Evolutionary conservation across 1,140 invertebrate species (phyloP), one percentile per base, ranked within the genome.

Genomic region (Drosophila pruinosa): DNA sequence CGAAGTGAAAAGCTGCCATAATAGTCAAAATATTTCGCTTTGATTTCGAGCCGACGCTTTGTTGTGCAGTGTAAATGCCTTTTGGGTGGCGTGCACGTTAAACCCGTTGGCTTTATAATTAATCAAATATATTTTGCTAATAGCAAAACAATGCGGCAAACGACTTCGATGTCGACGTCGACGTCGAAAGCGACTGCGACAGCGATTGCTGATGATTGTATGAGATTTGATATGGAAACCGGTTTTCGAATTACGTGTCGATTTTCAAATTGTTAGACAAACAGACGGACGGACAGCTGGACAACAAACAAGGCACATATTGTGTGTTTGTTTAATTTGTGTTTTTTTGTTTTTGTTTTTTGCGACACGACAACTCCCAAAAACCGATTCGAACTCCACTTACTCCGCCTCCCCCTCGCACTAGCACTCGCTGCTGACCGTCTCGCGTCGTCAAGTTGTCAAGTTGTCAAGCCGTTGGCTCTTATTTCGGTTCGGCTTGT

Each of bases 61-160:
- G 61, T 53, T 64, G 56, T 17, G 24, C 17, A 52, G 78, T 81
- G 78, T 81, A 65, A 65, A 71, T 62, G 62, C 50, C 77, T 54
- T 65, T 81, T 72, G 77, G 67, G 48, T 72, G 68, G 50, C 68
- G 62, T 61, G 59, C 72, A 72, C 28, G 31, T 67, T 68, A 50
- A 72, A 76, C 78, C 50, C 72, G 36, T 59, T 54, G 72, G 24
- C 45, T 58, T 59, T 72, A 75, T 61, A 83, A 85, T 83, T 83
- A 83, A 83, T 83, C 72, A 83, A 79, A 85, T 78, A 85, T 78
- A 56, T 79, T 69, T 65, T 61, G 75, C 80, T 75, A 85, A 85
- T 83, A 72, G 53, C 75, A 65, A 79, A 85, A 79, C 80, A 85
- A 79, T 85, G 72, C 72, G 79, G 21, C 22, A 31, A 39, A 21